Evolutionary conservation across 2,797 vertebrate species (phyloP), one percentile per base, ranked within the genome.

Genomic region (Cottoperca gobio): DNA sequence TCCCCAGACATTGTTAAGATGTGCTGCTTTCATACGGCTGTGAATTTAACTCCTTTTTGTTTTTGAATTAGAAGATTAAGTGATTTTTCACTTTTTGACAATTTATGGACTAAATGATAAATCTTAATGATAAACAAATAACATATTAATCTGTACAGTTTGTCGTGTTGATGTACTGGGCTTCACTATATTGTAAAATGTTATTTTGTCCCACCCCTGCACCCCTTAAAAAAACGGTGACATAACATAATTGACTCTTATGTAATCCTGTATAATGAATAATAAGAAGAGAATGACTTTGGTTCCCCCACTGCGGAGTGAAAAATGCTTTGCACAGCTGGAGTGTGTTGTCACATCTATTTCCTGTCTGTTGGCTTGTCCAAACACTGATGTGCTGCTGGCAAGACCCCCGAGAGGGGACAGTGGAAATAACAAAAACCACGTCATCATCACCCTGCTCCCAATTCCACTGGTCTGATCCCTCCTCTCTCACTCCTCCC

Each of bases 341-440:
- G 24, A 84, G 80, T 42, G 5, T 65, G 79, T 79, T 87, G 81
- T 88, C 88, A 90, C 80, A 89, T 87, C 77, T 48, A 89, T 78
- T 89, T 85, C 82, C 73, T 75, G 83, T 89, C 79, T 87, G 78
- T 79, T 82, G 65, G 60, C 75, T 87, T 78, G 84, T 90, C 86
- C 69, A 87, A 82, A 89, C 77, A 86, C 76, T 85, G 75, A 82
- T 81, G 73, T 72, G 82, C 83, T 84, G 45, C 68, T 65, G 79
- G 83, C 87, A 76, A 73, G 61, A 82, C 61, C 76, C 78, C 77
- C 48, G 55, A 73, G 85, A 79, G 69, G 79, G 57, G 71, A 84
- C 79, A 80, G 66, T 84, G 63, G 66, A 88, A 86, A 89, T 76
- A 79, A 83, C 73, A 89, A 79, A 59, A 72, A 43, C 62, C 64